Evolutionary conservation across 2,888 invertebrate species (phyloP), one percentile per base, ranked within the genome.

Genomic region (Geotrupes spiniger): DNA sequence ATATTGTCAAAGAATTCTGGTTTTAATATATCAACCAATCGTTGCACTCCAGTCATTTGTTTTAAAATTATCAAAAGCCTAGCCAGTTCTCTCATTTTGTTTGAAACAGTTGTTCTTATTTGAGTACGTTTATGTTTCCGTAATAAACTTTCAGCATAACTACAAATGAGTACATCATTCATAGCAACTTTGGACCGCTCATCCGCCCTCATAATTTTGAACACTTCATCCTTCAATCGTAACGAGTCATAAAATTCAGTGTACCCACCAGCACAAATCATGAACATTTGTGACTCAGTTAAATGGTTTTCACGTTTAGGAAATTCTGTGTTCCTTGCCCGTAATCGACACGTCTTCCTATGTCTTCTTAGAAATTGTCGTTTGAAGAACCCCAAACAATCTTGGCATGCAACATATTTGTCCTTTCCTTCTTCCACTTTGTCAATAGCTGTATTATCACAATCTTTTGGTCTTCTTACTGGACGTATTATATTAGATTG

Each of bases 41-140:
- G 38, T 12, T 39, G 11, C 12, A 45, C 10, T 14, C 46, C 44
- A 14, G 51, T 51, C 6, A 40, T 38, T 12, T 48, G n/a, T 36
- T 37, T 41, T 36, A 51, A 49, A 14, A 9, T n/a, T 2, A 51
- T 26, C 25, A 45, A 39, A 21, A 42, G 33, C 17, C 56, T 37
- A n/a, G 46, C 54, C 21, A 59, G 17, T 47, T 57, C 54, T 45
- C 54, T 49, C 50, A 56, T 50, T 52, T 56, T 56, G 29, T 56
- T 54, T n/a, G 56, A 58, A n/a, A 56, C 49, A 10, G 43, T 37
- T 8, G 33, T 54, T 46, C 26, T 38, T 10, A 58, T 52, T 51
- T 59, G 53, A n/a, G 17, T 17, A 2, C 45, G 29, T 39, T 57
- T 53, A 31, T 50, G 49, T 36, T 45, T 52, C 36, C 25, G n/a